Conservation (phyloP, 2,888 invertebrate genomes). For the Drosophila emarginata region DNA sequence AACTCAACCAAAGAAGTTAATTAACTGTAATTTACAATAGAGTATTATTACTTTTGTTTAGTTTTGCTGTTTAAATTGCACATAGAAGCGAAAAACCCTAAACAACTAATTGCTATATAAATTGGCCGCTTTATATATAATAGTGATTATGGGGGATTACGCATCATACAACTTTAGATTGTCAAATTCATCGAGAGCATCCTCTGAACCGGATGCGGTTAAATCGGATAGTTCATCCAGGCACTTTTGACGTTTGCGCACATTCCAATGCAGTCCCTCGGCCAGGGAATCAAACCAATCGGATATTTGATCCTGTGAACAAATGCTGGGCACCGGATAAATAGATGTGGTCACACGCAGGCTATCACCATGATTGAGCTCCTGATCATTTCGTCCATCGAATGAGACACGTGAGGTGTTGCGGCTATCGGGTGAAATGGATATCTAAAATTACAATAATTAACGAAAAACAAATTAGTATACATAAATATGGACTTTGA, state of each 20-base stretch:
- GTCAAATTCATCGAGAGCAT: conserved; percentile 90
- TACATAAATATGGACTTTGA: background rate
- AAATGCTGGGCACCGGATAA: conserved; percentile 98
- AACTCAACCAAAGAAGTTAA: conserved; percentile 58
- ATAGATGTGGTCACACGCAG: conserved; percentile 97
- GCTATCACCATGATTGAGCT: conserved; percentile 96
- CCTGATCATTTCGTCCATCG: conserved; percentile 97
- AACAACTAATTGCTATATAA: conserved; percentile 84
- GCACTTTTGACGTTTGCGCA: conserved; percentile 95
- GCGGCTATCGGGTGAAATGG: conserved; percentile 93
- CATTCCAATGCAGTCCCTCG: conserved; percentile 98
- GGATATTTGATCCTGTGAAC: conserved; percentile 96
- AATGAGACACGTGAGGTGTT: conserved; percentile 99
- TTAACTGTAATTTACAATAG: conserved; percentile 58
- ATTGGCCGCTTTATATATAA: conserved; percentile 96
- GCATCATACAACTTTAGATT: conserved; percentile 63
- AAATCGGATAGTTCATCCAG: conserved; percentile 85
- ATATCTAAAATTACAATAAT: conserved; percentile 86
- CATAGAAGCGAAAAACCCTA: conserved; percentile 37
- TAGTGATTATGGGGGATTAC: conserved; percentile 35
- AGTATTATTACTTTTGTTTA: conserved; percentile 53
- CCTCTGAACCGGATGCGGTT: conserved; percentile 90
- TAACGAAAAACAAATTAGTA: conserved; percentile 90
- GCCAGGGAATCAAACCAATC: conserved; percentile 99
- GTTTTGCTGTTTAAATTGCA: conserved; percentile 42